phyloP scores from a whole-genome alignment of 2,113 vertebrate species.

The Mungos mungo region DNA sequence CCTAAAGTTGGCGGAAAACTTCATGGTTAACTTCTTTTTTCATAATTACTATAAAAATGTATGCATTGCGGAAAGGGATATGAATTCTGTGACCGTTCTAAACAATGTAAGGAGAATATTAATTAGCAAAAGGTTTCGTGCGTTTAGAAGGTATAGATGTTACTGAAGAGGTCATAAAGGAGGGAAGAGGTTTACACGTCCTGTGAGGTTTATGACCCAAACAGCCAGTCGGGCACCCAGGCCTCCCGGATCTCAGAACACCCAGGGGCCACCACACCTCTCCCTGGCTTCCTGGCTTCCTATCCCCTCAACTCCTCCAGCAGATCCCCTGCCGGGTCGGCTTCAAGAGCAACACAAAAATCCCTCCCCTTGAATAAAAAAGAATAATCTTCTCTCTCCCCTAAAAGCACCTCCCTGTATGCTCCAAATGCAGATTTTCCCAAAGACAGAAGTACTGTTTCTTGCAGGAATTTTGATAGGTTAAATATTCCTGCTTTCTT shows the following conservation, averaged over 20 bases:
- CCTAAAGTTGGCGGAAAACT: neutral
- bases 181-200: neutral
- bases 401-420: neutral
- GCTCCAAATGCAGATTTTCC: neutral
- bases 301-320: neutral
- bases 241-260: neutral
- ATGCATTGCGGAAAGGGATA: constrained; percentile 8
- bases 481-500: neutral
- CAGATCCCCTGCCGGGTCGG: neutral
- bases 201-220: neutral
- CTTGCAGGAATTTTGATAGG: neutral
- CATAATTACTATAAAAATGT: constrained; percentile 35
- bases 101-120: constrained; percentile 42
- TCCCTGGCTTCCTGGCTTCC: neutral
- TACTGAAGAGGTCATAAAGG: neutral
- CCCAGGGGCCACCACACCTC: neutral
- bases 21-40: neutral
- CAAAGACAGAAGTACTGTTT: neutral
- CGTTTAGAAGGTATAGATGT: neutral
- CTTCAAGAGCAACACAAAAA: neutral
- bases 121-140: neutral
- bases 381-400: neutral
- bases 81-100: constrained; percentile 32
- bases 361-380: neutral
- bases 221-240: neutral